A percentile compares a stretch with the other conserved stretches of the same genome.
These are phyloP conservation scores for Xestia rhomboidea DNA, from an alignment of 2,888 invertebrate species.

Conservation along the genomic window DNA sequence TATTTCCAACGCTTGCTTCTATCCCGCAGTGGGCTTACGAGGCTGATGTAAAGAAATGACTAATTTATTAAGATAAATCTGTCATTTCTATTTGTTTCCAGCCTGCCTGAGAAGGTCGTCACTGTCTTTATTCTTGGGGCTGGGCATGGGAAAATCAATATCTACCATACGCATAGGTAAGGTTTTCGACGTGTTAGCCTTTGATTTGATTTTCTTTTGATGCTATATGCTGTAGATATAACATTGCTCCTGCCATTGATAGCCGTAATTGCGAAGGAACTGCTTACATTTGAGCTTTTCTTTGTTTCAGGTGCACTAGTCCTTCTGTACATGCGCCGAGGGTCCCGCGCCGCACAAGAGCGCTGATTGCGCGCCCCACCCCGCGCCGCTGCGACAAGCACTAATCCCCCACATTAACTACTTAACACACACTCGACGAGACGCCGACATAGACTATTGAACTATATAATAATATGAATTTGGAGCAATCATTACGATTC, in stretches of 20 bases:
- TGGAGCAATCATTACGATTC: constrained; percentile 23
- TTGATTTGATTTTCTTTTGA: no score
- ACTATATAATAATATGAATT: constrained; percentile 16
- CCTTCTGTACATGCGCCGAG: constrained; percentile 20
- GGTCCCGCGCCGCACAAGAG: constrained; percentile 65
- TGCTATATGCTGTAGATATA: no score
- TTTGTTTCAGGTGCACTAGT: neutral
- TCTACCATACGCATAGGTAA: no score
- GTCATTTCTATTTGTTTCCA: neutral
- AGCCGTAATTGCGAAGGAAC: neutral
- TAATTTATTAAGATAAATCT: no score
- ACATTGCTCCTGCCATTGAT: no score
- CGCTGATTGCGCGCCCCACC: constrained; percentile 71
- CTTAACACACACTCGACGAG: constrained; percentile 49
- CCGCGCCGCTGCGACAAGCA: constrained; percentile 31
- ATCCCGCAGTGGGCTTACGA: neutral
- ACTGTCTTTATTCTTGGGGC: neutral
- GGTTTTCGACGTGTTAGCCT: no score
- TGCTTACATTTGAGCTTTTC: neutral
- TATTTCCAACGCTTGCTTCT: neutral
- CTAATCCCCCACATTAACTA: constrained; percentile 75
- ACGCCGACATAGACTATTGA: constrained; percentile 11
- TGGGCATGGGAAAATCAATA: neutral
- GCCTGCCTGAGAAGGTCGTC: no score
- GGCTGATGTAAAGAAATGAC: no score